Conservation (phyloP, 23 tunicate genomes). For the Ciona savignyi region DNA sequence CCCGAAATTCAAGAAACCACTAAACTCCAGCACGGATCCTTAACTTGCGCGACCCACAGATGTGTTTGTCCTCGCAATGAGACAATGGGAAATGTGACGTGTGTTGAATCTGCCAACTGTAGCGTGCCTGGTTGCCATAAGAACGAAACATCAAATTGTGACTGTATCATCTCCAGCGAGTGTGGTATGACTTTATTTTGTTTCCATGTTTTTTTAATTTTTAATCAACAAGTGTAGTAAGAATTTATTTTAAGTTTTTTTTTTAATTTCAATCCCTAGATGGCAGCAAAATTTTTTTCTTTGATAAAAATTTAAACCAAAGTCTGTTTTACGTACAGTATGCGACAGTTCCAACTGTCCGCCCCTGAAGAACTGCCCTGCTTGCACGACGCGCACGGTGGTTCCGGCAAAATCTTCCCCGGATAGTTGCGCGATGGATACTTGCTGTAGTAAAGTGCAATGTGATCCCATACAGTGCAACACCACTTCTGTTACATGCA, state of each 20-base stretch:
- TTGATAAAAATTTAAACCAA: no score
- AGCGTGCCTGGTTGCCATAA: neutral
- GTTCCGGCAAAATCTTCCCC: neutral
- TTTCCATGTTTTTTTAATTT: no score
- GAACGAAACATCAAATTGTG: neutral
- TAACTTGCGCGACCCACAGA: neutral
- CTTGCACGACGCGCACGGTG: neutral
- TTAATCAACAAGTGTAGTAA: no score
- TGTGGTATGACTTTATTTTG: conserved; percentile 3
- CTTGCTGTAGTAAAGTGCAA: neutral
- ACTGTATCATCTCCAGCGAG: neutral
- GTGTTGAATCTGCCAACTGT: neutral
- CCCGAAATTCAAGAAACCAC: neutral
- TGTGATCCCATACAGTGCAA: neutral
- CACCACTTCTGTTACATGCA: neutral
- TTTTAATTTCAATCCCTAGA: no score
- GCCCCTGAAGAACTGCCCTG: neutral
- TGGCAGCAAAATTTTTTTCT: neutral
- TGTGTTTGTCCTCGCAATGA: conserved; percentile 7
- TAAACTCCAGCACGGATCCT: neutral
- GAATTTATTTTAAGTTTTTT: no score
- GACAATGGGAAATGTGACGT: neutral
- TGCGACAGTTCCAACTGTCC: neutral
- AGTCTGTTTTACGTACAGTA: neutral
- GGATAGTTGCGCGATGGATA: neutral